Percentiles rank a stretch among this genome's conserved stretches.
Conservation (phyloP, 1,140 invertebrate genomes). For the Caenorhabditis briggsae region DNA sequence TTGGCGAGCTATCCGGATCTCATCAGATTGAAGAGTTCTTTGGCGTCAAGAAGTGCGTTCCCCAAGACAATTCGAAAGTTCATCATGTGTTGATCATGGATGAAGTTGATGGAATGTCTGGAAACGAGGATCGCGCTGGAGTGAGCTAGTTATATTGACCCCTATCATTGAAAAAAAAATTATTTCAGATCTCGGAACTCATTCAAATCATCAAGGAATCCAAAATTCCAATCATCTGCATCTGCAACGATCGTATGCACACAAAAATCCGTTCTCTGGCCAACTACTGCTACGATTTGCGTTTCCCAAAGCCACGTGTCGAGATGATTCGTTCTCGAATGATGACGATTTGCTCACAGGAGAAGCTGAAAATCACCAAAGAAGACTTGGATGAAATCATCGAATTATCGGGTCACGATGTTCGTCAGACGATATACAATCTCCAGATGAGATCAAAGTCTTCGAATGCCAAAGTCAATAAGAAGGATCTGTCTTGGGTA, state of each 20-base stretch:
- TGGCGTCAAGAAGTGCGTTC: slow-evolving; percentile 53
- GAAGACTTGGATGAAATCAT: slow-evolving; percentile 88
- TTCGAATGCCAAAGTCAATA: slow-evolving; percentile 50
- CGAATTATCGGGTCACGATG: slow-evolving; percentile 86
- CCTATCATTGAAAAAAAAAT: not conserved
- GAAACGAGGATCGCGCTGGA: slow-evolving; percentile 97
- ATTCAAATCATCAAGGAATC: slow-evolving; percentile 91
- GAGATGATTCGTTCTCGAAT: slow-evolving; percentile 91
- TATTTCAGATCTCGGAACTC: slow-evolving; percentile 82
- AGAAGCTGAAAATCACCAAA: slow-evolving; percentile 86
- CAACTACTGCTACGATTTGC: slow-evolving; percentile 94
- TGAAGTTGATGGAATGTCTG: slow-evolving; percentile 99
- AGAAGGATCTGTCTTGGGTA: slow-evolving; percentile 72
- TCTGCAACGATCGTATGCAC: slow-evolving; percentile 93
- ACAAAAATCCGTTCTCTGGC: slow-evolving; percentile 90
- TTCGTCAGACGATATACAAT: slow-evolving; percentile 89
- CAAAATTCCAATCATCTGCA: slow-evolving; percentile 94
- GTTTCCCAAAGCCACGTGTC: slow-evolving; percentile 86
- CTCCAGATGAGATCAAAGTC: slow-evolving; percentile 72
- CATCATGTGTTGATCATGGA: slow-evolving; percentile 95
- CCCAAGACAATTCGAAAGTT: slow-evolving; percentile 54
- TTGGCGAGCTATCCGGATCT: slow-evolving; percentile 84
- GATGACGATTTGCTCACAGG: slow-evolving; percentile 91
- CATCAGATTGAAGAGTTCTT: slow-evolving; percentile 72
- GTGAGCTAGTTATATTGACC: no score